Evolutionary conservation across 2,888 invertebrate genomes (phyloP).

Genomic region (Eudemis profundana): DNA sequence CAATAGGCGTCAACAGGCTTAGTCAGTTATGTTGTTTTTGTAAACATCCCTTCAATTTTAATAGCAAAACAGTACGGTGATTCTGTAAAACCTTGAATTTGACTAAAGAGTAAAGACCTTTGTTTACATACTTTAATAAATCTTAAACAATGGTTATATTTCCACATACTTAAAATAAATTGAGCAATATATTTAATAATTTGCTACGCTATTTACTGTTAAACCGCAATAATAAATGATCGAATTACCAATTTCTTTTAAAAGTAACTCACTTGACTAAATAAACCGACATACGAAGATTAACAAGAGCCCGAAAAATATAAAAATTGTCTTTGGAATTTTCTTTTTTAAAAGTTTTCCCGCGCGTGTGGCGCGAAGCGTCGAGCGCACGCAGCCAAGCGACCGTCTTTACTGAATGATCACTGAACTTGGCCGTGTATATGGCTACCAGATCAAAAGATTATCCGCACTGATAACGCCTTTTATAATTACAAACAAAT

Average conservation of each 20-base stretch:
- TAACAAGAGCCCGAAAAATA: neutral
- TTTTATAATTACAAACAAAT: constrained; percentile 42
- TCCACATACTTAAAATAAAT: too few species aligned
- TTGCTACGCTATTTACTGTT: too few species aligned
- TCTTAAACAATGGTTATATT: too few species aligned
- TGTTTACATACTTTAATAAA: too few species aligned
- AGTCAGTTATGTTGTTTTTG: too few species aligned
- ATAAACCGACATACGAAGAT: neutral
- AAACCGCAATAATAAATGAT: too few species aligned
- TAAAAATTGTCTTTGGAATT: neutral
- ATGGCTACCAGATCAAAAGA: constrained; percentile 37
- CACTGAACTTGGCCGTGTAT: constrained; percentile 11
- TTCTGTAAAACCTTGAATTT: too few species aligned
- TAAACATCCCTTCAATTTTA: too few species aligned
- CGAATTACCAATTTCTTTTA: neutral
- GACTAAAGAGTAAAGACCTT: too few species aligned
- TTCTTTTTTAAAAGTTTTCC: neutral
- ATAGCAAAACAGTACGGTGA: too few species aligned
- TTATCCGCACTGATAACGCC: constrained; percentile 40
- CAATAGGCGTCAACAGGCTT: too few species aligned
- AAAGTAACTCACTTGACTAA: neutral
- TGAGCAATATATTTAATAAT: too few species aligned
- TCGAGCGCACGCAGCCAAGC: constrained; percentile 19
- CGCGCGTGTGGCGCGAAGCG: constrained; percentile 6
- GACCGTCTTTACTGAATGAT: constrained; percentile 26